Conservation (phyloP, 2,797 vertebrate species). For the Yasuhikotakia modesta region DNA sequence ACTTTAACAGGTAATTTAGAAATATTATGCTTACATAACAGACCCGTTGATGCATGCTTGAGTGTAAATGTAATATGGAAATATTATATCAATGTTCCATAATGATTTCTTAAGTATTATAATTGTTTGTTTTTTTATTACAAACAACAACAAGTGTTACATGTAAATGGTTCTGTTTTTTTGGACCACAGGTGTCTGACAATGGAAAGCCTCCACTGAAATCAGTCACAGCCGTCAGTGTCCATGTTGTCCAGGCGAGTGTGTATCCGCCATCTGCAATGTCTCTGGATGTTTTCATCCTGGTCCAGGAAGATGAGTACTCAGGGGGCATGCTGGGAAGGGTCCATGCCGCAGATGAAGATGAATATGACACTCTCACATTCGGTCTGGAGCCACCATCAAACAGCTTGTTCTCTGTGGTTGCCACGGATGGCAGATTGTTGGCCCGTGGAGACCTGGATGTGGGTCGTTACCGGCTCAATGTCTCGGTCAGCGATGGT, state of each 20-base stretch:
- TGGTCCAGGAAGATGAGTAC: slow-evolving; percentile 79
- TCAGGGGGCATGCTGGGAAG: slow-evolving; percentile 84
- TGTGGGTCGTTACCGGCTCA: slow-evolving; percentile 80
- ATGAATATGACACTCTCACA: slow-evolving; percentile 82
- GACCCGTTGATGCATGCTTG: not conserved
- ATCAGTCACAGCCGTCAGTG: slow-evolving; percentile 75
- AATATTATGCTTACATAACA: not conserved
- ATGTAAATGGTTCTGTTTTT: not conserved
- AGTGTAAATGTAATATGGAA: too few relatives aligned
- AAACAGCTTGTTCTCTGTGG: slow-evolving; percentile 77
- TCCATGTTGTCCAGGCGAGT: slow-evolving; percentile 82
- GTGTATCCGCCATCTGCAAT: slow-evolving; percentile 81
- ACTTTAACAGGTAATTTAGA: too few relatives aligned
- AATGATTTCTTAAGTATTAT: too few relatives aligned
- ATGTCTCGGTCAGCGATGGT: slow-evolving; percentile 83
- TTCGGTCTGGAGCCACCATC: slow-evolving; percentile 74
- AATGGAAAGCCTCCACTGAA: slow-evolving; percentile 81
- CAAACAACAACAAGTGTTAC: not conserved
- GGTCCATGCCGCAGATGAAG: slow-evolving; percentile 84
- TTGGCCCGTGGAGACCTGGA: slow-evolving; percentile 80
- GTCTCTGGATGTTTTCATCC: slow-evolving; percentile 83
- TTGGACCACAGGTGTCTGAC: slow-evolving; percentile 76
- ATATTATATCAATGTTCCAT: too few relatives aligned
- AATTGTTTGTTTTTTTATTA: not conserved
- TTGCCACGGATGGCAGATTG: slow-evolving; percentile 80